phyloP scores from a whole-genome alignment of 2,797 vertebrate species.

The Muscicapa striata region DNA sequence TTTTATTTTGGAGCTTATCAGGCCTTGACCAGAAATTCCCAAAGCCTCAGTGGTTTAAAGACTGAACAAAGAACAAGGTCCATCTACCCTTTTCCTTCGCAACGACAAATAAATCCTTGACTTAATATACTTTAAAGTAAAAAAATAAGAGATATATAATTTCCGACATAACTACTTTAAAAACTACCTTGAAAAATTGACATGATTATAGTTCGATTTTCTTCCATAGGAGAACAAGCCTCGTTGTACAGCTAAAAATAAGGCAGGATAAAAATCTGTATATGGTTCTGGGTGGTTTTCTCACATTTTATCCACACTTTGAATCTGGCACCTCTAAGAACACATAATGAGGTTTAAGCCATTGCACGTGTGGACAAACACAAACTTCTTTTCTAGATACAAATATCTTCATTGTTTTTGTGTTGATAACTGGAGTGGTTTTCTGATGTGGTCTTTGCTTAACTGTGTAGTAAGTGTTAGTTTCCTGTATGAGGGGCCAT shows the following conservation, averaged over 20 bases:
- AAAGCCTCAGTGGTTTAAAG: background rate
- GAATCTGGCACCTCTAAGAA: background rate
- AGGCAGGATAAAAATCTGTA: background rate
- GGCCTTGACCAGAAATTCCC: background rate
- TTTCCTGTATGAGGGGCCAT: fast-evolving
- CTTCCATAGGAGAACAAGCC: background rate
- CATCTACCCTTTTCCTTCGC: background rate
- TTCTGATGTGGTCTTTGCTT: background rate
- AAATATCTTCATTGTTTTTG: background rate
- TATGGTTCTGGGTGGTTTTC: background rate
- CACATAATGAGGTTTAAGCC: background rate
- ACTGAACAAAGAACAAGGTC: background rate
- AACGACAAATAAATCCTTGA: background rate
- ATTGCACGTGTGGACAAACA: background rate
- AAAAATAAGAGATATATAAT: background rate
- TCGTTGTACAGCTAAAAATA: background rate
- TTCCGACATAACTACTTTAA: background rate
- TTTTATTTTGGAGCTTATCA: too few species aligned
- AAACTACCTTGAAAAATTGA: background rate
- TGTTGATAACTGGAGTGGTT: background rate
- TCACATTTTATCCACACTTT: background rate
- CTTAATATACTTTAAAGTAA: too few species aligned
- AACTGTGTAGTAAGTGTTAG: background rate
- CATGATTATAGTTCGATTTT: background rate
- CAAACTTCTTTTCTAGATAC: background rate